Percentiles rank a stretch among this genome's conserved stretches.
phyloP scores from a whole-genome alignment of 2,797 vertebrate genomes.

The Squalus acanthias region DNA sequence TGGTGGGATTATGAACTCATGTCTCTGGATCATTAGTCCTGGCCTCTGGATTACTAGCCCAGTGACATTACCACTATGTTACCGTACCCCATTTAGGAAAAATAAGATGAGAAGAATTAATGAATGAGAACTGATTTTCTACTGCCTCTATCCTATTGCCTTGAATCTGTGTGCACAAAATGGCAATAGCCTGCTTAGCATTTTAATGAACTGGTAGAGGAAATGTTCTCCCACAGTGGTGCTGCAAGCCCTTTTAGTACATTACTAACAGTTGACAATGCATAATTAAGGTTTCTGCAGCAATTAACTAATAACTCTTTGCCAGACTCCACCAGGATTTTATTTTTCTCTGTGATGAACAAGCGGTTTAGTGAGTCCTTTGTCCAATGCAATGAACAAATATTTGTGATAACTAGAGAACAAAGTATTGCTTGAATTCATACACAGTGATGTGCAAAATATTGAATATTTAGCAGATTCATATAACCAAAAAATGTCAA shows the following conservation, averaged over 20 bases:
- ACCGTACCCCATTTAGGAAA: not conserved
- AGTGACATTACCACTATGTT: too few relatives aligned
- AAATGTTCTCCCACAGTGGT: conserved; percentile 46
- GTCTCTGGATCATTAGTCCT: too few relatives aligned
- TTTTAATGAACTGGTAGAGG: conserved; percentile 50
- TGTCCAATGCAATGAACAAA: not conserved
- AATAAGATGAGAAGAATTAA: not conserved
- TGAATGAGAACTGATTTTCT: conserved; percentile 39
- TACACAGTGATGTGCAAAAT: not conserved
- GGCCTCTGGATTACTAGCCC: too few relatives aligned
- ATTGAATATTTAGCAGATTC: not conserved
- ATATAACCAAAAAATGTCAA: not conserved
- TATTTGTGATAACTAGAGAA: not conserved
- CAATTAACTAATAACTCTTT: conserved; percentile 45
- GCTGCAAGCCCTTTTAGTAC: conserved; percentile 45
- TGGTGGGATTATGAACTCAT: too few relatives aligned
- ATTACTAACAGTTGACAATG: conserved; percentile 47
- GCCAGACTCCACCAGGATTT: conserved; percentile 46
- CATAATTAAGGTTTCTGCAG: conserved; percentile 54
- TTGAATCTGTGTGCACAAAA: conserved; percentile 51
- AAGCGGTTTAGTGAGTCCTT: conserved; percentile 3
- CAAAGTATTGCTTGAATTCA: not conserved
- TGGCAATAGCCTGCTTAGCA: conserved; percentile 47
- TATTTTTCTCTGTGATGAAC: conserved; percentile 39
- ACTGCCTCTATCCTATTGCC: conserved; percentile 49